phyloP scores from a whole-genome alignment of 2,797 vertebrate species.

The Amblyraja radiata region DNA sequence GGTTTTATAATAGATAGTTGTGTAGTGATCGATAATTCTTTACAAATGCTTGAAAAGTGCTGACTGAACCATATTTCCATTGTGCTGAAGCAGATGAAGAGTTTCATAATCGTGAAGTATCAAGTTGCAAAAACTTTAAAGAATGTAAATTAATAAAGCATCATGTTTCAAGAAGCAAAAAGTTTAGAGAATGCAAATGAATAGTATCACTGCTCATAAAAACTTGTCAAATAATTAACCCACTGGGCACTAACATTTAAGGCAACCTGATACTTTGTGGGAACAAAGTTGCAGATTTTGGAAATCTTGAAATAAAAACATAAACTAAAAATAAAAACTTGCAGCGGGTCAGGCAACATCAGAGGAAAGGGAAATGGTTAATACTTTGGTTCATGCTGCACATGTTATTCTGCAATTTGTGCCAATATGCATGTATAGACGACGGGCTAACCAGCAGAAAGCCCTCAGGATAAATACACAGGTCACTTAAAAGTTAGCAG shows the following conservation, averaged over 20 bases:
- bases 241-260: not conserved
- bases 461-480: too few relatives aligned
- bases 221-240: not conserved
- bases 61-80: constrained; percentile 9
- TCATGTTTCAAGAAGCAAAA: not conserved
- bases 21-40: not conserved
- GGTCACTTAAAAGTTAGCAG: too few relatives aligned
- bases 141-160: not conserved
- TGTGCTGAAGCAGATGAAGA: not conserved
- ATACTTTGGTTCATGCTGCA: too few relatives aligned
- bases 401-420: too few relatives aligned
- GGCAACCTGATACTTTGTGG: not conserved
- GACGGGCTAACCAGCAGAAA: too few relatives aligned
- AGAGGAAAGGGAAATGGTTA: too few relatives aligned
- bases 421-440: too few relatives aligned
- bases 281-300: too few relatives aligned
- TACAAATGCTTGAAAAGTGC: not conserved
- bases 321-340: too few relatives aligned
- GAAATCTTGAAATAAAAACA: too few relatives aligned
- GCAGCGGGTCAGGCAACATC: too few relatives aligned
- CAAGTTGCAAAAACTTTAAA: not conserved
- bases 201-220: not conserved
- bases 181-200: not conserved
- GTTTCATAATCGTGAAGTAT: not conserved
- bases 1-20: not conserved